Percentiles rank a stretch among this genome's conserved stretches.
Evolutionary conservation across 1,140 invertebrate species (phyloP).

Genomic region (Pomacea maculata): DNA sequence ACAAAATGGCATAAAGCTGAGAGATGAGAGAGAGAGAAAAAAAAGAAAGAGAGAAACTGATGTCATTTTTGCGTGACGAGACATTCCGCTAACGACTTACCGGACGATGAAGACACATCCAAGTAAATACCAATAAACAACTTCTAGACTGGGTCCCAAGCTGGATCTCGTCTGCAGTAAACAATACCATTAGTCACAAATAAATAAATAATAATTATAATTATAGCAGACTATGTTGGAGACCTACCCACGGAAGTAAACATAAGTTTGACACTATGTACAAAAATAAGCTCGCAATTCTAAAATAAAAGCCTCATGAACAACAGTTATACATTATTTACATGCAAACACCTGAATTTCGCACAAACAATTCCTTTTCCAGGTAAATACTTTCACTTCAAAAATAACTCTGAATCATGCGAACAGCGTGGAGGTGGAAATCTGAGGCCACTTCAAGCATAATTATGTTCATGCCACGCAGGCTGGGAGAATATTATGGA

Average conservation of each 20-base stretch:
- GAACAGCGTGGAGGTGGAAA: not conserved
- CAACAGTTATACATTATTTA: not conserved
- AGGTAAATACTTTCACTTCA: too few species aligned
- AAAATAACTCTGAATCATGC: too few species aligned
- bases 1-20: not conserved
- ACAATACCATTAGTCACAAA: not conserved
- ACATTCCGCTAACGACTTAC: too few species aligned
- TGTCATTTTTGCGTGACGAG: not conserved
- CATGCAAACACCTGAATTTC: not conserved
- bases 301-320: too few species aligned
- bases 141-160: too few species aligned
- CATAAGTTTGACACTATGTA: too few species aligned
- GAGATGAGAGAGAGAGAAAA: not conserved
- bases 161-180: not conserved
- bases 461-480: not conserved
- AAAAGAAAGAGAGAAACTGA: constrained; percentile 2
- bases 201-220: not conserved
- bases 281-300: too few species aligned
- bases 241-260: not conserved
- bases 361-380: too few species aligned
- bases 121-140: not conserved
- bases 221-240: not conserved
- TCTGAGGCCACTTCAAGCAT: not conserved
- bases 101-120: not conserved
- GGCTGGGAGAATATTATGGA: not conserved